Conservation (phyloP, 2,888 invertebrate genomes). For the Bombyx huttoni region DNA sequence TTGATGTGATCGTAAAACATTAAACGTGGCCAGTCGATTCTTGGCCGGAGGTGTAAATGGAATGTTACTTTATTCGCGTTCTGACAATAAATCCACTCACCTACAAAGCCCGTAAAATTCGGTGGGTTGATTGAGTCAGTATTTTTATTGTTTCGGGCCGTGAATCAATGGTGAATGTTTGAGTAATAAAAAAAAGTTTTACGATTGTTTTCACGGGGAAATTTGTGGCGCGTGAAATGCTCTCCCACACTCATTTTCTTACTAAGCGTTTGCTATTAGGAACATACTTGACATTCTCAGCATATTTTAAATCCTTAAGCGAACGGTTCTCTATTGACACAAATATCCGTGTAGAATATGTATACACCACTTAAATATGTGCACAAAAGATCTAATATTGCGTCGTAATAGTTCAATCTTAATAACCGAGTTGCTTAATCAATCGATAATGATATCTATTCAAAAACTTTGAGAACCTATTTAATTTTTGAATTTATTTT, state of each 20-base stretch:
- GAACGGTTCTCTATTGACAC: neutral
- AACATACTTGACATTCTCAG: constrained; percentile 40
- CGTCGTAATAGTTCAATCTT: too few species aligned
- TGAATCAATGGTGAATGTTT: constrained; percentile 71
- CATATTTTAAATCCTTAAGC: neutral
- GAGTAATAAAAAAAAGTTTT: constrained; percentile 63
- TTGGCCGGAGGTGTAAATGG: constrained; percentile 49
- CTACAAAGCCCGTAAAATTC: constrained; percentile 60
- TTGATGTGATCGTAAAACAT: constrained; percentile 18
- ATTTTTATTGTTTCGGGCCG: constrained; percentile 68
- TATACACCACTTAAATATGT: too few species aligned
- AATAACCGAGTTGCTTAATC: too few species aligned
- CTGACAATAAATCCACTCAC: constrained; percentile 60
- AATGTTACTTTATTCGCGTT: constrained; percentile 54
- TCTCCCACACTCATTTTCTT: constrained; percentile 52
- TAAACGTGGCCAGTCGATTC: constrained; percentile 19
- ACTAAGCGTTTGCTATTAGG: constrained; percentile 38
- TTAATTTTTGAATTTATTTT: too few species aligned
- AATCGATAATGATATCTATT: too few species aligned
- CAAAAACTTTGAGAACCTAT: too few species aligned
- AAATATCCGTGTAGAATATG: too few species aligned
- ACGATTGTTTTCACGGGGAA: constrained; percentile 69
- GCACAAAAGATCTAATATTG: too few species aligned
- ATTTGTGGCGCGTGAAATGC: constrained; percentile 68
- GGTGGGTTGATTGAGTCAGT: constrained; percentile 69